These are phyloP conservation scores for Nipponacmea schrenckii DNA, from an alignment of 2,888 invertebrate species.

Conservation along the genomic window DNA sequence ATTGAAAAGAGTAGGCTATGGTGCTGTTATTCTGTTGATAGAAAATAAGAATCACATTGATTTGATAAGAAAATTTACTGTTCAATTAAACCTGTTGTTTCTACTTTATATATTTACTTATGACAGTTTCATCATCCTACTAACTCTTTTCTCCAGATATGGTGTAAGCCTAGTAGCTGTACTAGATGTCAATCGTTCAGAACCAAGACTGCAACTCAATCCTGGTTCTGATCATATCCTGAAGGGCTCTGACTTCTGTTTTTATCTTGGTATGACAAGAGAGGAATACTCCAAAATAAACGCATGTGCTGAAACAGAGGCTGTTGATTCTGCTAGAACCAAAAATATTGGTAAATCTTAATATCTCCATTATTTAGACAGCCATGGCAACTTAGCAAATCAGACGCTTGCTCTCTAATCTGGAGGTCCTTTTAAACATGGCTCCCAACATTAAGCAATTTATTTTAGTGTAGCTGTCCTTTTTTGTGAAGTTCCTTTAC, in stretches of 20 bases:
- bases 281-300: slow-evolving; percentile 85
- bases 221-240: slow-evolving; percentile 96
- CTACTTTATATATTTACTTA: no score
- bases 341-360: slow-evolving; percentile 30
- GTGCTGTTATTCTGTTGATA: no score
- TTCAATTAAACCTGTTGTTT: no score
- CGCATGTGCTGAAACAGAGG: slow-evolving; percentile 10
- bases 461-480: background rate
- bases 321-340: slow-evolving; percentile 15
- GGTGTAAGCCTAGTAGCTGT: slow-evolving; percentile 96
- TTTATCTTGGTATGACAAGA: slow-evolving; percentile 97
- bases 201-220: slow-evolving; percentile 90
- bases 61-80: background rate
- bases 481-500: background rate
- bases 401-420: no score
- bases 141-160: slow-evolving; percentile 74
- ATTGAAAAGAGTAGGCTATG: background rate
- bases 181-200: slow-evolving; percentile 87
- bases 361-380: no score
- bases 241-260: slow-evolving; percentile 95
- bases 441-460: no score
- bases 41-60: background rate
- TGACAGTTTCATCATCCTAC: background rate
- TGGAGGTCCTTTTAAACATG: no score
- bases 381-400: no score